Evolutionary conservation across 1,140 invertebrate species (phyloP), one percentile per base, ranked within the genome.

Genomic region (Physella acuta): DNA sequence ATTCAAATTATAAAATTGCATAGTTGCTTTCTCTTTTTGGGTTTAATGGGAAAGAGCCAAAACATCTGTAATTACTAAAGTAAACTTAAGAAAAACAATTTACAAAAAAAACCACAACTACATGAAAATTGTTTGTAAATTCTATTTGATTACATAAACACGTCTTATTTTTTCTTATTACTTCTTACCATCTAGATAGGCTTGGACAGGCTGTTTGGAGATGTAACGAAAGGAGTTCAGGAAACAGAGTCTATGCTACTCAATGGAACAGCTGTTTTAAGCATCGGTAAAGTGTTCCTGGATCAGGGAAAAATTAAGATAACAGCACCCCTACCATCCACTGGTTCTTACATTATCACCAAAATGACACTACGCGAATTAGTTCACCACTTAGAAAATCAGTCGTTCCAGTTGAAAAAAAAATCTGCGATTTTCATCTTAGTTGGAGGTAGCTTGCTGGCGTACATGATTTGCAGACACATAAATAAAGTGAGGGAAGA

Each of bases 221-320:
- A 84, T 17, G 75, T 82, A 0, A 71, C 68, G 3, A 82, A 80
- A 64, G 85, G 85, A 0, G 73, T 79, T 51, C 83, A 85, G 34
- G 79, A 84, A 64, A 77, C 76, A 33, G 85, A 86, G 70, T 70
- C 75, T 56, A 83, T 86, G 79, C 68, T 86, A 31, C 39, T 74
- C 3, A 75, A 80, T 30, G 82, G 82, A 14, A 80, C 80, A 14
- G 64, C 66, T 8, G 30, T 86, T 20, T 70, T 84, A 2, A 85
- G 78, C 8, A 71, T 86, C 8, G 85, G 85, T 16, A 74, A 80
- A 71, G 24, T 86, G 0, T 71, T 73, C 3, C 67, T 81, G 5
- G 77, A 81, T 20, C 74, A 70, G 34, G 79, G 76, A 1, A 73
- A 72, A 31, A 33, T 85, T 3, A 79, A 76, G 39, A 63, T 86